These are phyloP conservation scores for Cavia aperea DNA, from an alignment of 2,113 vertebrate genomes.

Conservation along the genomic window DNA sequence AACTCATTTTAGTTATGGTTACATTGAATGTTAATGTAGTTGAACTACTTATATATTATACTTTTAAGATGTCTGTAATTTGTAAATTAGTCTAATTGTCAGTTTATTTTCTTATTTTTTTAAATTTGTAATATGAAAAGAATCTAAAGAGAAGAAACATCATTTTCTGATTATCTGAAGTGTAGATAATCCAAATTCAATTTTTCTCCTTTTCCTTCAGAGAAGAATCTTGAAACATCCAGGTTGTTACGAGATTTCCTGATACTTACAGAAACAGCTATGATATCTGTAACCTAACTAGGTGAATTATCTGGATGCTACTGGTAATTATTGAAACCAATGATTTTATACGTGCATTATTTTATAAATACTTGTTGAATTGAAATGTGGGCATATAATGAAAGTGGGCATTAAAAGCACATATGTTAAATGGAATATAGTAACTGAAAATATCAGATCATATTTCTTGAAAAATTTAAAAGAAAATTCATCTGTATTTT, in stretches of 20 bases:
- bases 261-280: background rate
- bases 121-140: constrained; percentile 47
- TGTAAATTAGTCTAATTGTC: constrained; percentile 35
- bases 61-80: constrained; percentile 44
- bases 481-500: constrained; percentile 8
- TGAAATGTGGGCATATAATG: constrained; percentile 35
- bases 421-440: constrained; percentile 52
- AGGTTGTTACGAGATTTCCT: background rate
- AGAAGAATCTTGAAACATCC: constrained; percentile 33
- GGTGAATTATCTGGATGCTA: constrained; percentile 23
- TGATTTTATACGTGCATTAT: constrained; percentile 51
- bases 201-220: constrained; percentile 44
- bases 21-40: constrained; percentile 27
- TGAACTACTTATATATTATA: constrained; percentile 23
- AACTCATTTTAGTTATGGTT: background rate
- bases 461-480: constrained; percentile 43
- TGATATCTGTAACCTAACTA: too few relatives aligned
- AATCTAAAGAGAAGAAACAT: constrained; percentile 49
- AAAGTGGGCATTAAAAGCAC: constrained; percentile 29
- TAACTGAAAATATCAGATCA: constrained; percentile 45
- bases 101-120: constrained; percentile 28
- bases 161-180: constrained; percentile 36
- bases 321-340: constrained; percentile 37
- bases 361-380: constrained; percentile 47
- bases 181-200: constrained; percentile 34